Base-by-base conservation (phyloP, 2,888 invertebrate genomes). In the Baronia brevicornis region DNA sequence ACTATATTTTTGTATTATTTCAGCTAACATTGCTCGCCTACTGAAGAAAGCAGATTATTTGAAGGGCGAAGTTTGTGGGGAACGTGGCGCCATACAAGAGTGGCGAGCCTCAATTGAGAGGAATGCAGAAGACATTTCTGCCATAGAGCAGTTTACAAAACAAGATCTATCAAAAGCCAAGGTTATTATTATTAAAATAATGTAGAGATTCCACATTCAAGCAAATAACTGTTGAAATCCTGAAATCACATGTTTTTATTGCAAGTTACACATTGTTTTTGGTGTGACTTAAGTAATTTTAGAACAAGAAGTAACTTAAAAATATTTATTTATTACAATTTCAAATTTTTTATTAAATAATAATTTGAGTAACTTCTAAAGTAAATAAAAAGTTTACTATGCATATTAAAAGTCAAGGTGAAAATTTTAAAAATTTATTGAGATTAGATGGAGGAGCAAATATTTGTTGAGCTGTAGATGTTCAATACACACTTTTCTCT, bases 21-120 rank as follows among this genome's bases (percentile, higher is more conserved):
- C 51, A 85, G 86, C 44, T 9, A 87, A 85, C 34, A 80, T 91
- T 15, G 66, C 72, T 0, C 86, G 80, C 20, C 65, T 87, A 2
- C 69, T 87, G 12, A 84, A 84, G 22, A 89, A 87, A 61, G 86
- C 93, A 15, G 89, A 91, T 39, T 64, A 73, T 5, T 58, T 90
- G 5, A 91, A 92, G 48, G 77, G 80, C 12, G 88, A 88, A 44
- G 89, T 93, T 1, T 87, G 89, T 36, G 90, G 91, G 62, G 92
- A 91, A 43, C 80, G 87, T 12, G 88, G 87, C 8, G 90, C 90
- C 0, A 59, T 93, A 30, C 75, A 87, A 24, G 90, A 90, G 28
- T 93, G 91, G 91, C 88, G 90, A 12, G 89, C 91, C 22, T 88
- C 90, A 0, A 80, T 94, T 35, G 87, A 88, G 43, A 86, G 89